Base-by-base conservation (phyloP, 2,888 invertebrate species). In the Epistrophe grossulariae region DNA sequence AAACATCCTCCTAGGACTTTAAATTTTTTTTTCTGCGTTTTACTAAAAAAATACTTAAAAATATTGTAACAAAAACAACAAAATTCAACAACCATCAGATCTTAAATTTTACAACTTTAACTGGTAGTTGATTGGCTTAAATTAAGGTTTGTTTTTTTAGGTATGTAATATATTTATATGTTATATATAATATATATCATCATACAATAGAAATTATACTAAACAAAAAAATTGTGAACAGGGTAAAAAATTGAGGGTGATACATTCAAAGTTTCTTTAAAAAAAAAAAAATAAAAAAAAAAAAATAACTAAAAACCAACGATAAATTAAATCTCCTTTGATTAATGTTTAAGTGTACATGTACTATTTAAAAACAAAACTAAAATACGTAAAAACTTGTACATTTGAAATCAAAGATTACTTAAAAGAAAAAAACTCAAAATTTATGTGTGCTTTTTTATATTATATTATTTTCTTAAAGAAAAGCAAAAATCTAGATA, bases 171-270 rank as follows among this genome's bases (percentile, higher is more conserved):
- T 80, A 74, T 66, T 38, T 64, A 43, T 74, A 64, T 62, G 62
- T 38, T 55, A 55, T 66, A 76, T 13, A 31, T 74, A 74, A 66
- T 83, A 28, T 55, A 31, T 55, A 55, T 8, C 40, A 73, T 83
- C 55, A 79, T 70, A 77, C 45, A 73, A 70, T 68, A 74, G 59
- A 45, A 52, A 71, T 57, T 79, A 52, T 35, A 66, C 28, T 17
- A 52, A 60, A 52, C 15, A 60, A 71, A 70, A 71, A 45, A 48
- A 62, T 84, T 84, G 79, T 84, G 79, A 79, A 84, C 84, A 84
- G 84, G 84, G 84, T 84, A 84, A 79, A 84, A 79, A 84, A 79
- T 84, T 71, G 84, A 79, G 84, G 84, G 84, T 84, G 84, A 84
- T 84, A 84, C 57, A 76, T 84, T 74, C 70, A 55, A 55, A 79